These are phyloP conservation scores for Trachops cirrhosus DNA, from an alignment of 2,797 vertebrate species.

Conservation along the genomic window DNA sequence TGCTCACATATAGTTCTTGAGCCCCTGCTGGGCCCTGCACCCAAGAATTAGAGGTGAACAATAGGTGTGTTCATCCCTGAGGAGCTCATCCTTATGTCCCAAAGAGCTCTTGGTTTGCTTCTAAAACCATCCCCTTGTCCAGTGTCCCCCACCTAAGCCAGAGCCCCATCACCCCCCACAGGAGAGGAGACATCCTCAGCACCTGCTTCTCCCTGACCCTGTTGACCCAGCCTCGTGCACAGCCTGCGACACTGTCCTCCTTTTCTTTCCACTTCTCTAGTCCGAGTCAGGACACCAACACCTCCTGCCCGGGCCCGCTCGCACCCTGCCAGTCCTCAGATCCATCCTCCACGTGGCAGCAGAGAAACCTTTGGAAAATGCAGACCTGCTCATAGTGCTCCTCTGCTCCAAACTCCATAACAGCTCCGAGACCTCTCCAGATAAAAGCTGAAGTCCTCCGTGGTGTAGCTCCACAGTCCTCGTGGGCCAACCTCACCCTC, in stretches of 20 bases:
- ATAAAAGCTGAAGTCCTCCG: neutral
- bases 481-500: neutral
- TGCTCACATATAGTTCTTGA: neutral
- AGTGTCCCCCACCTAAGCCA: neutral
- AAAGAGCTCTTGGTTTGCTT: neutral
- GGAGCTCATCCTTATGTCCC: neutral
- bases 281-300: neutral
- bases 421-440: neutral
- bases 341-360: neutral
- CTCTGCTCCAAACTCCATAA: neutral
- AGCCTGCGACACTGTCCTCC: neutral
- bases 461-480: rapidly evolving
- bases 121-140: neutral
- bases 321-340: neutral
- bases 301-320: neutral
- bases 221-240: neutral
- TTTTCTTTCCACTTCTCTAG: neutral
- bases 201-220: neutral
- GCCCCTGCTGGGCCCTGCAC: neutral
- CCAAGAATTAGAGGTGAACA: neutral
- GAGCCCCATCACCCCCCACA: neutral
- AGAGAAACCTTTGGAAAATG: neutral
- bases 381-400: neutral
- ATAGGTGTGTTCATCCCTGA: neutral
- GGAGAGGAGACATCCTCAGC: neutral